Conservation (phyloP, 2,113 vertebrate species). For the Silurus asotus region DNA sequence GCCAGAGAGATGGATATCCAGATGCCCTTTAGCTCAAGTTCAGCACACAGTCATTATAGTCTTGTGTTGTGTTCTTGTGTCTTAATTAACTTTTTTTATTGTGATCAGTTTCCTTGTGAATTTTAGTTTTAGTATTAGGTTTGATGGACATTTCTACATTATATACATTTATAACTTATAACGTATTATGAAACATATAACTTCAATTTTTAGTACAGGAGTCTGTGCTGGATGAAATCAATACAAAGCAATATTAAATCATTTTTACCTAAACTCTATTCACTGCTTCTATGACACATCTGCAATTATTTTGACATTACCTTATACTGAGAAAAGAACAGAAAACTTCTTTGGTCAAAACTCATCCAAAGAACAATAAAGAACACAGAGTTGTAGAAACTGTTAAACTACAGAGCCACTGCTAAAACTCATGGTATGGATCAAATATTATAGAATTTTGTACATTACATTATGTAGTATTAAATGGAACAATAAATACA, state of each 20-base stretch:
- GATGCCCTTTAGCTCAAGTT: constrained; percentile 41
- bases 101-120: not conserved
- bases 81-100: constrained; percentile 19
- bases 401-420: not conserved
- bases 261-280: not conserved
- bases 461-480: not conserved
- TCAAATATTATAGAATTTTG: not conserved
- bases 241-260: not conserved
- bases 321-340: not conserved
- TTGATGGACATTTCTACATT: not conserved
- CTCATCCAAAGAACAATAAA: not conserved
- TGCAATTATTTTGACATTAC: not conserved
- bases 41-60: constrained; percentile 2
- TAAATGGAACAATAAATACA: not conserved
- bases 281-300: not conserved
- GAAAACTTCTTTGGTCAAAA: not conserved
- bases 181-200: too few relatives aligned
- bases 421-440: not conserved
- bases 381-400: not conserved
- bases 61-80: not conserved
- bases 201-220: not conserved
- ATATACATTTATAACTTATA: not conserved
- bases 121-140: not conserved
- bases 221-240: not conserved
- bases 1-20: constrained; percentile 25